Evolutionary conservation across 2,888 invertebrate species (phyloP), one percentile per base, ranked within the genome.

Genomic region (Ectemnius continuus): DNA sequence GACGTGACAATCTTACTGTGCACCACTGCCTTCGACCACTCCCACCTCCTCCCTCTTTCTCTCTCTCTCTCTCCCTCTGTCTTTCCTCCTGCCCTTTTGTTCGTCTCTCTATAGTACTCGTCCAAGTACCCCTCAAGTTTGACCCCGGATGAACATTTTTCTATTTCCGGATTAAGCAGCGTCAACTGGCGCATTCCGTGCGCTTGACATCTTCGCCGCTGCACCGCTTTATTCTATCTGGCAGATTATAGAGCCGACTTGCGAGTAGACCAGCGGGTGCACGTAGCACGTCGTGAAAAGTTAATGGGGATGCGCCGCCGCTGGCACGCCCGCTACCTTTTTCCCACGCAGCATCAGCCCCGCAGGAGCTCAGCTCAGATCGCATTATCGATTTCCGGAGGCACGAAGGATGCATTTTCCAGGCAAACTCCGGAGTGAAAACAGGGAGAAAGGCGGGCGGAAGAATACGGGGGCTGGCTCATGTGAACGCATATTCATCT

Each of bases 131-230:
- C 5, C 36, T 36, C 11, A 11, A 36, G 36, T 36, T 11, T 36
- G 36, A 6, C 36, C 36, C 36, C 23, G 23, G 23, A 23, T 36
- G 11, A 36, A 36, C 68, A 75, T 74, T 72, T 71, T 76, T 79
- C 76, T 75, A 77, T 79, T 79, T 71, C 59, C 74, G 76, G 74
- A 76, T 80, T 79, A 79, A 72, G 52, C 65, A 13, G 20, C 45
- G 36, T 28, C 36, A 36, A n/a, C n/a, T 14, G n/a, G 14, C 23
- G 45, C 20, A 20, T 62, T 48, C 62, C 11, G 4, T 36, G 36
- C 36, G 36, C 8, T 36, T 36, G 8, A 36, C 11, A 11, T 36
- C 36, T 36, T 36, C 8, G 48, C 23, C 8, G 26, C 26, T 28
- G 11, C 16, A 6, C 11, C 26, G 52, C 11, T 52, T 28, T 23